Evolutionary conservation across 2,797 vertebrate species (phyloP).

Genomic region (Thaleichthys pacificus): DNA sequence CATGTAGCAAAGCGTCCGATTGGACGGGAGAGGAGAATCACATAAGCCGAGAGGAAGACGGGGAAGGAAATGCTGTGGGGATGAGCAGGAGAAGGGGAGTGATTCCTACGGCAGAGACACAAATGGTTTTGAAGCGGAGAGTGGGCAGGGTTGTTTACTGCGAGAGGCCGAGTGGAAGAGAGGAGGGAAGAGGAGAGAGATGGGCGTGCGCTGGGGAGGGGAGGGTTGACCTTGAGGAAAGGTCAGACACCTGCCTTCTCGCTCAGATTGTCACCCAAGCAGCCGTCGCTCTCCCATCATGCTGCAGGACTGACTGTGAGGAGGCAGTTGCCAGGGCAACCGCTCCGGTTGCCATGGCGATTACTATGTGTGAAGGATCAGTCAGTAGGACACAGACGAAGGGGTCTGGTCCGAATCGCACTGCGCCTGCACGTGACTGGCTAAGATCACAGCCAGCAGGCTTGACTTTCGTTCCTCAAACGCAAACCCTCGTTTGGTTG

Average conservation of each 20-base stretch:
- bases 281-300: conserved; percentile 72
- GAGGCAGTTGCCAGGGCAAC: conserved; percentile 82
- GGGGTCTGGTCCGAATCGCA: conserved; percentile 62
- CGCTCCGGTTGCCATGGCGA: conserved; percentile 79
- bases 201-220: conserved; percentile 34
- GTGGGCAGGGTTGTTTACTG: not conserved
- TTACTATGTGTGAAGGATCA: conserved; percentile 83
- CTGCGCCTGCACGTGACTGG: conserved; percentile 55
- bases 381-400: conserved; percentile 76
- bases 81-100: not conserved
- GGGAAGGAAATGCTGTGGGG: not conserved
- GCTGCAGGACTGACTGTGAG: conserved; percentile 79
- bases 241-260: conserved; percentile 80
- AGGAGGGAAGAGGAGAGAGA: conserved; percentile 9
- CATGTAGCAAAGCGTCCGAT: conserved; percentile 15
- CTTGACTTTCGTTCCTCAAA: conserved; percentile 3
- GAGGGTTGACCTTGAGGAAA: conserved; percentile 79
- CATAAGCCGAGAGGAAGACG: not conserved
- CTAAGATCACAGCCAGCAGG: conserved; percentile 28
- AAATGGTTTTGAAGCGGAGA: conserved; percentile 1
- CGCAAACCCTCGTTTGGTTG: conserved; percentile 1
- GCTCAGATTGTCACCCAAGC: conserved; percentile 79
- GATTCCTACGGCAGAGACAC: not conserved
- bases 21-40: not conserved
- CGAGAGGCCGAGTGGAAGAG: conserved; percentile 3